Conservation (phyloP, 2,888 invertebrate genomes). For the Tenthredo mesomela region DNA sequence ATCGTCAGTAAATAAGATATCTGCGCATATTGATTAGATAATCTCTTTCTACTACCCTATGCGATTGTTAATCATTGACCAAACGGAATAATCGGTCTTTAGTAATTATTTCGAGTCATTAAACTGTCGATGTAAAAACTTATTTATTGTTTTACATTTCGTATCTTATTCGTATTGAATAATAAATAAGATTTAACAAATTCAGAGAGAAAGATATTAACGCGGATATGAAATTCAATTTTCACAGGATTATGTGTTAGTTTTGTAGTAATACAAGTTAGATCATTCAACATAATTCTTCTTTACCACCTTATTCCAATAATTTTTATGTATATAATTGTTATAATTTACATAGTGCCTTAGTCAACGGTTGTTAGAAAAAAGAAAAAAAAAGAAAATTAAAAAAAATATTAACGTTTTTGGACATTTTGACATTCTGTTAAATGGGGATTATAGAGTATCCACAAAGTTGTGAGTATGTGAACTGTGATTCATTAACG, state of each 20-base stretch:
- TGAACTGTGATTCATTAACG: constrained; percentile 34
- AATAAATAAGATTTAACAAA: not conserved
- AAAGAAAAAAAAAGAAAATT: not conserved
- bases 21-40: not conserved
- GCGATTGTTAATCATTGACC: not conserved
- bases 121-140: not conserved
- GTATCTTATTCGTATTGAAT: not conserved
- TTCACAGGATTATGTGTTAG: not conserved
- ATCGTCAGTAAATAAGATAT: constrained; percentile 5
- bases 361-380: constrained; percentile 21
- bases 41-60: not conserved
- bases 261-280: not conserved
- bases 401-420: not conserved
- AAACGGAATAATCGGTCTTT: not conserved
- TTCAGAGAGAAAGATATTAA: not conserved
- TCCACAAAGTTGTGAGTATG: constrained; percentile 6
- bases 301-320: not conserved
- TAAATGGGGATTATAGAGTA: constrained; percentile 24
- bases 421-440: constrained; percentile 47
- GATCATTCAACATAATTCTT: not conserved
- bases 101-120: not conserved
- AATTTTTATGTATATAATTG: constrained; percentile 8
- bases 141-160: not conserved
- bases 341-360: constrained; percentile 46
- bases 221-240: not conserved